Percentiles rank a stretch among this genome's conserved stretches.
phyloP scores from a whole-genome alignment of 2,797 vertebrate species.

The Sebastes paucispinis region DNA sequence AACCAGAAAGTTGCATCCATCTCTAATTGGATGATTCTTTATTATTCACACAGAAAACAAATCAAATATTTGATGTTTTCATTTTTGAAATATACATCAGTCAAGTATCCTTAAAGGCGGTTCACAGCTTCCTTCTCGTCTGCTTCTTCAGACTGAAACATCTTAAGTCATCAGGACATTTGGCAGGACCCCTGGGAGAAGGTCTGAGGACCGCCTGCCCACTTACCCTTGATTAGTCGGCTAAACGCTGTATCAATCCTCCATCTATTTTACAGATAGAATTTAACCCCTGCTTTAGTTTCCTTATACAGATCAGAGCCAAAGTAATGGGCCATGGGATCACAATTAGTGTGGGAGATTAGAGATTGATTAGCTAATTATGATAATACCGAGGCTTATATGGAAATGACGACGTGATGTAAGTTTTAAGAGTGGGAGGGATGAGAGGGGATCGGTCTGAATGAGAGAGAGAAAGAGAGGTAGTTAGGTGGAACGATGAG shows the following conservation, averaged over 20 bases:
- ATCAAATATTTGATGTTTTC: neutral
- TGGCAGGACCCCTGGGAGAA: neutral
- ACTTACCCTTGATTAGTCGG: slow-evolving; percentile 41
- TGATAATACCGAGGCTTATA: slow-evolving; percentile 37
- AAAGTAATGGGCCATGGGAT: slow-evolving; percentile 56
- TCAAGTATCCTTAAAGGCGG: neutral
- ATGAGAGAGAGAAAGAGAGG: neutral
- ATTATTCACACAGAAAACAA: neutral
- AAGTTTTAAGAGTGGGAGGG: neutral
- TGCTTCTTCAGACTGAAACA: neutral
- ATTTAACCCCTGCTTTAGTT: slow-evolving; percentile 36
- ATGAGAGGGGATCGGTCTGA: neutral
- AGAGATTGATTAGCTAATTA: slow-evolving; percentile 65
- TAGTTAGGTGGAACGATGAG: neutral
- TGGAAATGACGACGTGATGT: slow-evolving; percentile 23
- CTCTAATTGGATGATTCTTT: neutral
- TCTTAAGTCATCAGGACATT: neutral
- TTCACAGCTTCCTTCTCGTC: neutral
- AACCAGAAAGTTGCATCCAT: neutral
- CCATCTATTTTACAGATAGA: slow-evolving; percentile 8
- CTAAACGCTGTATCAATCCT: slow-evolving; percentile 38
- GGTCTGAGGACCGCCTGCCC: neutral
- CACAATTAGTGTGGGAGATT: slow-evolving; percentile 56
- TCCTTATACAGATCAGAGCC: slow-evolving; percentile 6
- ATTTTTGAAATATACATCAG: neutral